These are phyloP conservation scores for Poecilia wingei DNA, from an alignment of 2,797 vertebrate species.

Conservation along the genomic window DNA sequence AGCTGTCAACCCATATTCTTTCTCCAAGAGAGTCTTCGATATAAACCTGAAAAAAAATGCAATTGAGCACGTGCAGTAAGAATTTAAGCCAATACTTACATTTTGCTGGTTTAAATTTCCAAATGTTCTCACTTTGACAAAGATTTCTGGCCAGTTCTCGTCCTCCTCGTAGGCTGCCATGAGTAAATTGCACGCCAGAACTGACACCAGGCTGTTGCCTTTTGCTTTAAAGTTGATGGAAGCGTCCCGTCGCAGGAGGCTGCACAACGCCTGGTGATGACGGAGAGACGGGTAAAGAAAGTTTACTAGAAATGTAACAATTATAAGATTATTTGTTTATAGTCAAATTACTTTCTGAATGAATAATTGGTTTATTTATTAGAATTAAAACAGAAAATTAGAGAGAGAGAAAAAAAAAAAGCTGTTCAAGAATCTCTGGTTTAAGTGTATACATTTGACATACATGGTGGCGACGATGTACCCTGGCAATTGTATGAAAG, in stretches of 20 bases:
- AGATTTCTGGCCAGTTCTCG: constrained; percentile 99
- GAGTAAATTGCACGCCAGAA: constrained; percentile 94
- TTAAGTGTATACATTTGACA: neutral
- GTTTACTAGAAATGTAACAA: constrained; percentile 1
- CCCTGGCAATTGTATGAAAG: neutral
- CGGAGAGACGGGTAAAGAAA: neutral
- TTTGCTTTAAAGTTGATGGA: constrained; percentile 98
- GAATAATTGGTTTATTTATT: no score
- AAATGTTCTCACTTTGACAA: constrained; percentile 88
- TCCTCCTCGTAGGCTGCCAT: constrained; percentile 99
- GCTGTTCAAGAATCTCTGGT: no score
- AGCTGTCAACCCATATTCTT: constrained; percentile 98
- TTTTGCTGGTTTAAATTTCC: neutral
- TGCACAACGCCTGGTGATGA: constrained; percentile 88
- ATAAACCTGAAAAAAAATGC: constrained; percentile 86
- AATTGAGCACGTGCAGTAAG: neutral
- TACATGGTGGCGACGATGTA: neutral
- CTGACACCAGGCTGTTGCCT: constrained; percentile 95
- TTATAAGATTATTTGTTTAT: neutral
- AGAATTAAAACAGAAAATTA: no score
- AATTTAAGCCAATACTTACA: rapidly evolving
- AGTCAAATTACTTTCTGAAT: neutral
- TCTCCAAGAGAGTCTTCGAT: constrained; percentile 98
- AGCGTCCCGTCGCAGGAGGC: constrained; percentile 92
- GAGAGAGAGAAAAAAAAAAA: no score